Conservation (phyloP, 1,140 invertebrate genomes). For the Atopsyche davidsoni region DNA sequence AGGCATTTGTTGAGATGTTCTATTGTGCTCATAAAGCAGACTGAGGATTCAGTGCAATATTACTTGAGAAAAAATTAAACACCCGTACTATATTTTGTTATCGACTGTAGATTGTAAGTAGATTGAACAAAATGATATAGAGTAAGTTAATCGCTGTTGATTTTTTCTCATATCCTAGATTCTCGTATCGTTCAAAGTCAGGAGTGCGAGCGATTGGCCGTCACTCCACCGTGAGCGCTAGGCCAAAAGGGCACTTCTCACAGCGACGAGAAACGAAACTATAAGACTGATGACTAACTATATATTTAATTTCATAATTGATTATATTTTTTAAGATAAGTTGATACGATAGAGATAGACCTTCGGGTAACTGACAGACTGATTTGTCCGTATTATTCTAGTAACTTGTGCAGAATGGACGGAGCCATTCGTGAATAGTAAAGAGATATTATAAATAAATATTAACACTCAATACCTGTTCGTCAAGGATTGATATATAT, state of each 20-base stretch:
- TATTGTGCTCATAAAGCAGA: constrained; percentile 24
- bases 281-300: constrained; percentile 27
- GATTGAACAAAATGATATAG: constrained; percentile 7
- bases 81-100: constrained; percentile 30
- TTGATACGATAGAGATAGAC: constrained; percentile 9
- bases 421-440: too few species aligned
- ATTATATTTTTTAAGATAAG: constrained; percentile 1
- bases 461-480: too few species aligned
- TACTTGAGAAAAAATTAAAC: constrained; percentile 23
- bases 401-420: too few species aligned
- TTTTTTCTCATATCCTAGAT: constrained; percentile 27
- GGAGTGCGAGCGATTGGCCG: too few species aligned
- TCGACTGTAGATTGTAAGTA: constrained; percentile 22
- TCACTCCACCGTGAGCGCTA: too few species aligned
- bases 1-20: constrained; percentile 8
- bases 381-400: constrained; percentile 26
- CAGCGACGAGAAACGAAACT: constrained; percentile 24
- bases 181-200: constrained; percentile 17
- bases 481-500: too few species aligned
- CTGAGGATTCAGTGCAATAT: constrained; percentile 31
- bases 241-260: constrained; percentile 13
- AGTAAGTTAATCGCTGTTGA: constrained; percentile 16
- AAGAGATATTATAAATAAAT: too few species aligned
- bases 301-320: constrained; percentile 17
- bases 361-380: constrained; percentile 19